Evolutionary conservation across 2,888 invertebrate genomes (phyloP), one percentile per base, ranked within the genome.

Genomic region (Synergus umbraculus): DNA sequence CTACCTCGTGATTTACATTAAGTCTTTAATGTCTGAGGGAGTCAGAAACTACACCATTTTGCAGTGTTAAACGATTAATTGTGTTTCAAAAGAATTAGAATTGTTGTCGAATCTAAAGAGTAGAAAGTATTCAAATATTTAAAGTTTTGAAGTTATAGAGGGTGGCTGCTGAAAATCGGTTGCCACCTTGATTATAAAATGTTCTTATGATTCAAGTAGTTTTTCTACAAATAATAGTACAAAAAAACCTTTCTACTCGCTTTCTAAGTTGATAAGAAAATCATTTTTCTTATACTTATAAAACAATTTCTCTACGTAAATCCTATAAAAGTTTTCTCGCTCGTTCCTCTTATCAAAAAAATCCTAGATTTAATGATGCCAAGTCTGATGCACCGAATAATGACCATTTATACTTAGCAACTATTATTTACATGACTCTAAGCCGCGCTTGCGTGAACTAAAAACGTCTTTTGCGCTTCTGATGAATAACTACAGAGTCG

Each of bases 361-460:
- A 29, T 60, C 12, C 22, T 60, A 12, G 22, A 22, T 60, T 22
- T 9, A 67, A 67, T 37, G 29, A 15, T 46, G 73, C 49, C 73
- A 73, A 73, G 37, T 73, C n/a, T 29, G 46, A 29, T 73, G 49
- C 69, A 54, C 10, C 37, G 29, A 54, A 66, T 37, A 73, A 37
- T 73, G 54, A 69, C 9, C 46, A 54, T 54, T 73, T n/a, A 29
- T 54, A 54, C 73, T 73, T 73, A 54, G 78, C 80, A 46, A 65
- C 79, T 83, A 79, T 82, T 85, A 87, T 87, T 85, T 87, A 87
- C 87, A 87, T 84, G 85, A 87, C 81, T 86, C 80, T 76, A 66
- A 81, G 67, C 12, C 64, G 58, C 76, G 69, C 69, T 78, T 78
- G 10, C 8, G 13, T 64, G 18, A 64, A 12, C 29, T 15, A 18